Evolutionary conservation across 2,113 vertebrate species (phyloP).

Genomic region (Pongo pygmaeus): DNA sequence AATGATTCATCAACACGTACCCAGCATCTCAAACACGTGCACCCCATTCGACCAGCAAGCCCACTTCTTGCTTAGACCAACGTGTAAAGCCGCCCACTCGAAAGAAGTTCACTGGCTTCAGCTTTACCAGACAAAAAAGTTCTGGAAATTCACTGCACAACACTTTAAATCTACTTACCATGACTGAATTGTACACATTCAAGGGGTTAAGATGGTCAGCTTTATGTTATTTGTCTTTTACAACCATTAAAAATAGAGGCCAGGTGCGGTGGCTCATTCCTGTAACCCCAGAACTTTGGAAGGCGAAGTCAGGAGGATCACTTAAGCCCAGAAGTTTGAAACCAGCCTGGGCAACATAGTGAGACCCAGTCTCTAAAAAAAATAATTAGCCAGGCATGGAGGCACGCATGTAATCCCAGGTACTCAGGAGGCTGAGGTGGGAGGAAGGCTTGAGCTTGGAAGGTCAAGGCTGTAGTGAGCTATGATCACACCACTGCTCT

Average conservation of each 20-base stretch:
- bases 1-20: neutral
- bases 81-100: too few species aligned
- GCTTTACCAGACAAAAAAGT: neutral
- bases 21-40: neutral
- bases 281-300: neutral
- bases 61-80: neutral
- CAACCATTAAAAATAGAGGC: neutral
- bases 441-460: neutral
- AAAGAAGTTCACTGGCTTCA: neutral
- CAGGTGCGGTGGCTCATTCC: neutral
- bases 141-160: neutral
- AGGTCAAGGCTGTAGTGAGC: neutral
- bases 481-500: neutral
- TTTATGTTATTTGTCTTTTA: neutral
- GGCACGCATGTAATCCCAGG: neutral
- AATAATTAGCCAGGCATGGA: neutral
- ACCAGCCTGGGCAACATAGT: neutral
- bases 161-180: neutral
- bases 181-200: neutral
- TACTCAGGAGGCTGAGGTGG: neutral
- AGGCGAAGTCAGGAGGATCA: neutral
- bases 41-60: neutral
- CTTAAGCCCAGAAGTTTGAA: neutral
- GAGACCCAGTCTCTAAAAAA: neutral
- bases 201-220: neutral